These are phyloP conservation scores for Odontothrips loti DNA, from an alignment of 2,888 invertebrate genomes.

Conservation along the genomic window DNA sequence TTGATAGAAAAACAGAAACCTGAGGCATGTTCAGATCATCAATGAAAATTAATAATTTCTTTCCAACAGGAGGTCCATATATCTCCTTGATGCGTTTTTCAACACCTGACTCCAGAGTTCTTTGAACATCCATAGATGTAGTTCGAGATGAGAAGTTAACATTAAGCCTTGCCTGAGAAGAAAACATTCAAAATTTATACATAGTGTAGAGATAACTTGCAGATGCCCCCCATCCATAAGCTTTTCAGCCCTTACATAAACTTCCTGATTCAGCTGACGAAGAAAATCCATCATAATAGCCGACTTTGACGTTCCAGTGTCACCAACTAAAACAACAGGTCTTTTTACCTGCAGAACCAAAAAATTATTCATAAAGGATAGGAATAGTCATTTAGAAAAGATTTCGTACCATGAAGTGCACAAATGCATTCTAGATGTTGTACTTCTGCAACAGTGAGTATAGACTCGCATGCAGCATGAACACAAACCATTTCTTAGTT, in stretches of 20 bases:
- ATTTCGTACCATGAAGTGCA: background rate
- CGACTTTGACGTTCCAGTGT: slow-evolving; percentile 89
- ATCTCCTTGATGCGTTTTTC: slow-evolving; percentile 87
- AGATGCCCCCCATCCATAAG: background rate
- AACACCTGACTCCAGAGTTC: slow-evolving; percentile 78
- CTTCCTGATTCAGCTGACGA: slow-evolving; percentile 61
- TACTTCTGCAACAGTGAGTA: background rate
- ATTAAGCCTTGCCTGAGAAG: slow-evolving; percentile 63
- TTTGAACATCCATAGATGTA: slow-evolving; percentile 84
- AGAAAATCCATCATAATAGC: slow-evolving; percentile 82
- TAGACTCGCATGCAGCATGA: slow-evolving; percentile 24
- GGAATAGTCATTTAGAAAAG: slow-evolving; percentile 24
- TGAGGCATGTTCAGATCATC: slow-evolving; percentile 95
- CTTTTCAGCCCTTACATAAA: slow-evolving; percentile 55
- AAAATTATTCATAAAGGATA: background rate
- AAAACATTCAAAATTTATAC: slow-evolving; percentile 19
- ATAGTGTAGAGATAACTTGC: slow-evolving; percentile 29
- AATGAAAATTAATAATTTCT: slow-evolving; percentile 82
- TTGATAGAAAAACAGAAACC: slow-evolving; percentile 50
- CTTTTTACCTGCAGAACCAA: slow-evolving; percentile 56
- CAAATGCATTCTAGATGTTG: background rate
- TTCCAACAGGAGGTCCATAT: slow-evolving; percentile 86
- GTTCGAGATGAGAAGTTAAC: slow-evolving; percentile 91
- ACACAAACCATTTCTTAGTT: too few relatives aligned
- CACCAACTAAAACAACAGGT: slow-evolving; percentile 81